These are phyloP conservation scores for Tylochromis polylepis DNA, from an alignment of 2,113 vertebrate species.

Conservation along the genomic window DNA sequence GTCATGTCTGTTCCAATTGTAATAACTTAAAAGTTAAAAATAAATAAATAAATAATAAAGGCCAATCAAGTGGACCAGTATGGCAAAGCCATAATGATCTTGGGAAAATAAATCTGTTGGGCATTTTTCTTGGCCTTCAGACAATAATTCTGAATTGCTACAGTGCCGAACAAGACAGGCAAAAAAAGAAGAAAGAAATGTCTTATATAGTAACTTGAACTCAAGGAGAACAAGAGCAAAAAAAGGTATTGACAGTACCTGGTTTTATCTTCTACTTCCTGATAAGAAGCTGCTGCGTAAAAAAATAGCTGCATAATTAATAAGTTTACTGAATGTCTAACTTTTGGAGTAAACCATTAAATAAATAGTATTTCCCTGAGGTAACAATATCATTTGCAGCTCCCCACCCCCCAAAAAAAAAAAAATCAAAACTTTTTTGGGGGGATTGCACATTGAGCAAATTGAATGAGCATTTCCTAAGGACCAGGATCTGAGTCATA, in stretches of 20 bases:
- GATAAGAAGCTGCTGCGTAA: not conserved
- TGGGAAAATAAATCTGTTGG: too few relatives aligned
- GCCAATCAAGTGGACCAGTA: too few relatives aligned
- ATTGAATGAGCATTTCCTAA: not conserved
- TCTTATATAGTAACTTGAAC: not conserved
- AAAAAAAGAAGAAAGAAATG: too few relatives aligned
- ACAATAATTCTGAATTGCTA: too few relatives aligned
- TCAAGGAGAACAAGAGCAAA: not conserved
- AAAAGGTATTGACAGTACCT: not conserved
- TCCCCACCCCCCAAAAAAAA: too few relatives aligned
- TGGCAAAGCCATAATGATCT: too few relatives aligned
- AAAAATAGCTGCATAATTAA: not conserved
- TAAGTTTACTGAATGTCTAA: not conserved
- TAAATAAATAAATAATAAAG: too few relatives aligned
- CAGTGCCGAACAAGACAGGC: too few relatives aligned
- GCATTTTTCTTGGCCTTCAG: too few relatives aligned
- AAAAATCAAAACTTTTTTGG: too few relatives aligned
- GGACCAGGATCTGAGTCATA: not conserved
- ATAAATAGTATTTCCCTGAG: not conserved
- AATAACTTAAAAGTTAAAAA: too few relatives aligned
- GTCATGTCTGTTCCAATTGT: too few relatives aligned
- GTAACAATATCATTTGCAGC: not conserved
- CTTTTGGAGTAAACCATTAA: not conserved
- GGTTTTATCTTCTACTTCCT: not conserved
- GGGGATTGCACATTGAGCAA: not conserved